These are phyloP conservation scores for Calliphora vicina DNA, from an alignment of 1,140 invertebrate genomes.

Conservation along the genomic window DNA sequence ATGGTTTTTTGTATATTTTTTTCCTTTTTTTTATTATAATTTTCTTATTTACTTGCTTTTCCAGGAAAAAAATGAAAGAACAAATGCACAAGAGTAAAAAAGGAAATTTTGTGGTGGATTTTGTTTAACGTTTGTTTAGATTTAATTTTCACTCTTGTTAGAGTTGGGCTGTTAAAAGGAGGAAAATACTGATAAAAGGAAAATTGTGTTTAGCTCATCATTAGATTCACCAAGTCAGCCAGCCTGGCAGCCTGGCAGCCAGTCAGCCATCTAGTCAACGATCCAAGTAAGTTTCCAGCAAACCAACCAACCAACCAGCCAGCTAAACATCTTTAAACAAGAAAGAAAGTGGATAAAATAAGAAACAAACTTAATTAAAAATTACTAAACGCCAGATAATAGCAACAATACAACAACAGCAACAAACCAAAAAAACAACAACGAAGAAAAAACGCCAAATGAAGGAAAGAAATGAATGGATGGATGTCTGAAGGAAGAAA, in stretches of 20 bases:
- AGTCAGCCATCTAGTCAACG: not conserved
- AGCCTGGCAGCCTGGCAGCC: too few relatives aligned
- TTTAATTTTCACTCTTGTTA: not conserved
- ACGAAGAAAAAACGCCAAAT: not conserved
- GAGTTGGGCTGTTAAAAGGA: not conserved
- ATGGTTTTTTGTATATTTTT: not conserved
- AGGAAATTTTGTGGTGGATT: not conserved
- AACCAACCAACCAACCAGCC: not conserved
- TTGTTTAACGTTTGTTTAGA: not conserved
- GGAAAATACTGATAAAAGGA: not conserved
- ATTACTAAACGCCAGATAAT: conserved; percentile 46
- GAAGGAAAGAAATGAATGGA: conserved; percentile 11
- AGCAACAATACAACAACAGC: conserved; percentile 25
- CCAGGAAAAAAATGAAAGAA: not conserved
- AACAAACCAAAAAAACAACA: not conserved
- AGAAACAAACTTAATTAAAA: conserved; percentile 47
- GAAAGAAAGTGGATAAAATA: not conserved
- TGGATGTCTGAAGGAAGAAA: conserved; percentile 10
- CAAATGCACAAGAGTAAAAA: not conserved
- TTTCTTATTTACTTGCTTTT: not conserved
- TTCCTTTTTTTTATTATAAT: not conserved
- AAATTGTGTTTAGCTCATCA: not conserved
- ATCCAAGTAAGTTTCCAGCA: not conserved
- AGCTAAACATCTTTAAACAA: not conserved
- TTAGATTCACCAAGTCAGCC: not conserved